phyloP scores from a whole-genome alignment of 2,888 invertebrate species.

The Drosophila picticornis region DNA sequence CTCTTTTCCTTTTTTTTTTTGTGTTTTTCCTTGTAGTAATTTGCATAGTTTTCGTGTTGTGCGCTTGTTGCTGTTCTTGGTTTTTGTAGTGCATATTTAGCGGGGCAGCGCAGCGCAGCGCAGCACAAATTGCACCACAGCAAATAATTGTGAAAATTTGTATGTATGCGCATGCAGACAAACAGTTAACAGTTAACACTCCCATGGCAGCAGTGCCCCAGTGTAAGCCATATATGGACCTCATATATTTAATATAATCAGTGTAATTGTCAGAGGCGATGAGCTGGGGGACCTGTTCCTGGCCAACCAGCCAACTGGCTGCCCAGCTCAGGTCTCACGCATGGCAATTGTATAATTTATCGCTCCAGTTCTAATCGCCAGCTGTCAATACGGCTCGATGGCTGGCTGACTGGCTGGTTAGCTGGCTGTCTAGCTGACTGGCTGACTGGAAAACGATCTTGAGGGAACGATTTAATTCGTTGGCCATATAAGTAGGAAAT shows the following conservation, averaged over 20 bases:
- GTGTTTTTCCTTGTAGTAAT: constrained; percentile 36
- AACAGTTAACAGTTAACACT: constrained; percentile 74
- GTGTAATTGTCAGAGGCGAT: constrained; percentile 77
- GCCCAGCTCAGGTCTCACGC: constrained; percentile 67
- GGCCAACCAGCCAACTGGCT: constrained; percentile 15
- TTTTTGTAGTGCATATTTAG: constrained; percentile 48
- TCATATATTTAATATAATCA: constrained; percentile 80
- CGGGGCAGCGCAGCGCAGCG: constrained; percentile 41
- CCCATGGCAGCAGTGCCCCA: constrained; percentile 43
- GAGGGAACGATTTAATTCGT: constrained; percentile 84
- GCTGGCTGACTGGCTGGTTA: constrained; percentile 63
- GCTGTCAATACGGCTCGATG: constrained; percentile 72
- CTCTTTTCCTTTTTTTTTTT: constrained; percentile 10
- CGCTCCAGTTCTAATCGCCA: constrained; percentile 81
- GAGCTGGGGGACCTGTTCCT: constrained; percentile 69
- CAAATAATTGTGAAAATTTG: constrained; percentile 53
- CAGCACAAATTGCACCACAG: constrained; percentile 60
- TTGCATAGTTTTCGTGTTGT: constrained; percentile 64
- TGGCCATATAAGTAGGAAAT: constrained; percentile 81
- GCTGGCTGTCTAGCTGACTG: constrained; percentile 49
- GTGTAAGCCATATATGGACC: constrained; percentile 69
- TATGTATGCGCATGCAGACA: constrained; percentile 23
- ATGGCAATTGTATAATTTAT: constrained; percentile 82
- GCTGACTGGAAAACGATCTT: constrained; percentile 69
- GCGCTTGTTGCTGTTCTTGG: background rate